Evolutionary conservation across 1,140 invertebrate species (phyloP), one percentile per base, ranked within the genome.

Genomic region (Zaprionus ghesquierei): DNA sequence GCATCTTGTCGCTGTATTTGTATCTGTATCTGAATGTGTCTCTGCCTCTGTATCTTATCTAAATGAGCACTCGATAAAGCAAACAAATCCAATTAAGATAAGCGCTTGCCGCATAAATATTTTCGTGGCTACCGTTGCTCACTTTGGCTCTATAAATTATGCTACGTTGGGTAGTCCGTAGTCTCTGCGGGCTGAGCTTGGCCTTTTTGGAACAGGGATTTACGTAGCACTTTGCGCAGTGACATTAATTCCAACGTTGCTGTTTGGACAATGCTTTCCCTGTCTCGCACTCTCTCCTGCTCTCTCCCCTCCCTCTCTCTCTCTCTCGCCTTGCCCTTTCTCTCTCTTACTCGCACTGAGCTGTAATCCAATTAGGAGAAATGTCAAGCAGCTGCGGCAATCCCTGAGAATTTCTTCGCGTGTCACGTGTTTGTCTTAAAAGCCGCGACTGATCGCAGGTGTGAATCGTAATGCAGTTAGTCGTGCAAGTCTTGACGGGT

Each of bases 311-410:
- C 33, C 22, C 50, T 18, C 29, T 27, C 20, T 35, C 29, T 23
- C 31, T 56, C 53, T 50, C 5, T 15, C 38, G 35, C 55, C 25
- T n/a, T 20, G 29, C 41, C 38, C 44, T 13, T 23, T 15, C 15
- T 41, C 27, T 31, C 25, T 18, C 35, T 33, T 22, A 25, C 27
- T 54, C 29, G 20, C 49, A 35, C 23, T 41, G 20, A 62, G 58
- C 25, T 76, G 62, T 89, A 87, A 87, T 87, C 82, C 82, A 87
- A 87, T 87, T 87, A 87, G 76, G 63, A 50, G 62, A 81, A 82
- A 79, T 87, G 79, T 87, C 82, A 87, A 64, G 75, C 70, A 59
- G 68, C 60, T 61, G 58, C 20, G 46, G 61, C 63, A 76, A 64
- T 22, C 23, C 69, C 64, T 66, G 61, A 60, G 73, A 73, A 81